These are phyloP conservation scores for Salminus brasiliensis DNA, from an alignment of 2,113 vertebrate species.

Conservation along the genomic window DNA sequence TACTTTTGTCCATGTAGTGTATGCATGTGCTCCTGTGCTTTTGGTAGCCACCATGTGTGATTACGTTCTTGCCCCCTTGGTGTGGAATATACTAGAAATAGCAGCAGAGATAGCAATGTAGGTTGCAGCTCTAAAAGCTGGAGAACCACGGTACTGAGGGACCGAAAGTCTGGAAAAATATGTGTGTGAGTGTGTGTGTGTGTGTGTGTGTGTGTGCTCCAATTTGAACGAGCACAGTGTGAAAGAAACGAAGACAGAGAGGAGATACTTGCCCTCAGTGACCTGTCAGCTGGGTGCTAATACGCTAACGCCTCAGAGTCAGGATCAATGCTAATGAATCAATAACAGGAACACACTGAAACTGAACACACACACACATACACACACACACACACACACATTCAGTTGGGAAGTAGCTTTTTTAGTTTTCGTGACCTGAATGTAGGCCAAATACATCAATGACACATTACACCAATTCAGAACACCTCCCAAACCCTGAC, in stretches of 20 bases:
- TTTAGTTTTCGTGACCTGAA: not conserved
- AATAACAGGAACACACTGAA: conserved; percentile 39
- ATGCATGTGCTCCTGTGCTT: no score
- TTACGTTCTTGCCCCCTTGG: no score
- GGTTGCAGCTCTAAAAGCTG: no score
- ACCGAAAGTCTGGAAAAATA: not conserved
- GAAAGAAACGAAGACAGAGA: conserved; percentile 6
- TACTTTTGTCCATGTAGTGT: no score
- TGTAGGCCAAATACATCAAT: conserved; percentile 3
- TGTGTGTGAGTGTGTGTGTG: not conserved
- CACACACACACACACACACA: conserved; percentile 8
- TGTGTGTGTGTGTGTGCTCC: not conserved
- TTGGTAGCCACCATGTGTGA: no score
- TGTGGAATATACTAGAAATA: no score
- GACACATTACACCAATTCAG: not conserved
- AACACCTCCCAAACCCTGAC: not conserved
- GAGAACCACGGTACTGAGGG: no score
- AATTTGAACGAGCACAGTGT: not conserved
- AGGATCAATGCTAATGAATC: conserved; percentile 51
- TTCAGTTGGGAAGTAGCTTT: not conserved
- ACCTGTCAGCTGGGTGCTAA: conserved; percentile 20
- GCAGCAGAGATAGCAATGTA: no score
- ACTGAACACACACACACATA: conserved; percentile 25
- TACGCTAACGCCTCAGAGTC: conserved; percentile 30
- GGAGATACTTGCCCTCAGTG: not conserved